A percentile compares a stretch with the other conserved stretches of the same genome.
Evolutionary conservation across 1,140 invertebrate species (phyloP).

Genomic region (Frieseomelitta varia): DNA sequence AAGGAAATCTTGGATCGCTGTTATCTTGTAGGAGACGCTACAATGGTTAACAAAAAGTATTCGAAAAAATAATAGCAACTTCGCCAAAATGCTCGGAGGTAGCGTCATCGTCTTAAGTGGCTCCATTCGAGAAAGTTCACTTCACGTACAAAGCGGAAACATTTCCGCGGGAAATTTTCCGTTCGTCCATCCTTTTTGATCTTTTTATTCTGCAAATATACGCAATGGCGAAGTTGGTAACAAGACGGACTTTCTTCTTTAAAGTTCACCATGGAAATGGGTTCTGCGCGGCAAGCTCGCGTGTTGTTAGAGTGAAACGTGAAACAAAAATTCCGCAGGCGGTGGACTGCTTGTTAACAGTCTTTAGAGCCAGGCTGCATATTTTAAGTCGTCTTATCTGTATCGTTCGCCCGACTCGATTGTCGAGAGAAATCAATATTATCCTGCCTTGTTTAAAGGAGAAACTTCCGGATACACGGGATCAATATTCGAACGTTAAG

Average conservation of each 20-base stretch:
- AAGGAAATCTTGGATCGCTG: neutral
- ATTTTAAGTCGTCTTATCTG: neutral
- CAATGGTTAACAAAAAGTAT: neutral
- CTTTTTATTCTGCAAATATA: conserved; percentile 29
- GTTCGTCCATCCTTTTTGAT: conserved; percentile 6
- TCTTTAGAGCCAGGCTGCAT: neutral
- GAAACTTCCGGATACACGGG: neutral
- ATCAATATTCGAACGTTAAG: neutral
- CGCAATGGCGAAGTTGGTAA: conserved; percentile 23
- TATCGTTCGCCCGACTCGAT: neutral
- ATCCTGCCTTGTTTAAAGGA: neutral
- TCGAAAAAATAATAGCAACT: conserved; percentile 9
- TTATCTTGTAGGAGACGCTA: neutral
- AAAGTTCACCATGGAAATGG: conserved; percentile 26
- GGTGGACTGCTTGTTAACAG: neutral
- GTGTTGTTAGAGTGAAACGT: conserved; percentile 4
- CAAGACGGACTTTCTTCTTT: conserved; percentile 31
- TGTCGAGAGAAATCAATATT: neutral
- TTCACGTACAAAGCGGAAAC: neutral
- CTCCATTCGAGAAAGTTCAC: conserved; percentile 9
- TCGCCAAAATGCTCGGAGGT: neutral
- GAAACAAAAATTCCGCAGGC: conserved; percentile 21
- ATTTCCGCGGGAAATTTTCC: neutral
- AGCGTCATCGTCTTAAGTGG: neutral
- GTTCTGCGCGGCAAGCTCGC: conserved; percentile 2